Evolutionary conservation across 2,113 vertebrate species (phyloP), one percentile per base, ranked within the genome.

Genomic region (Caranx melampygus): DNA sequence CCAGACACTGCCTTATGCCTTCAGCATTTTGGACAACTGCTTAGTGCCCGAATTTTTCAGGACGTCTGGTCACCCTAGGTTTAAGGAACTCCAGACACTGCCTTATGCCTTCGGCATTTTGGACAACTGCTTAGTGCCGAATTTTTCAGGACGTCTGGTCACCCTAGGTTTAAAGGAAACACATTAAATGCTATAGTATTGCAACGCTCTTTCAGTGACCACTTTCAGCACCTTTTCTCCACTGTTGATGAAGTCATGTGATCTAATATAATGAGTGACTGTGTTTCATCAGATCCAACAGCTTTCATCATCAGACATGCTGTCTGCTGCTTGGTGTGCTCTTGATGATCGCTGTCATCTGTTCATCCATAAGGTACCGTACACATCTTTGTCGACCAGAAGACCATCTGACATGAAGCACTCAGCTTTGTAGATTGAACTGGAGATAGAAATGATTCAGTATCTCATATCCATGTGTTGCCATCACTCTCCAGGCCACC

Each of bases 271-370:
- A 52, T 18, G 18, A 42, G 16, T 40, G 31, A 40, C 26, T 33
- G 34, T 49, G 54, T 73, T 26, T 73, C n/a, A 5, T 59, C 69
- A 80, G 61, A 80, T 60, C 54, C 62, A 60, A 12, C 18, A 58
- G 20, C 7, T 49, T 14, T 71, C 10, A 44, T 65, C 33, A 42
- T 26, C 70, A 73, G 62, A 52, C 60, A 57, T 60, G n/a, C 60
- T 8, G 16, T 60, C 16, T 49, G 47, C 47, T 6, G 16, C 15
- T 49, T 15, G 6, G 49, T 20, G 16, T 51, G 49, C 49, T n/a
- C 6, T 9, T 20, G 49, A 20, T 51, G 6, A 42, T 31, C 69
- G 0, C 9, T 8, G n/a, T 31, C 8, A 5, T 73, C 21, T 60
- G 9, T 21, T 37, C 31, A 21, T 4, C n/a, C 6, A 10, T 8